A percentile compares a stretch with the other conserved stretches of the same genome.
phyloP scores from a whole-genome alignment of 2,888 invertebrate species.

The Coleophora flavipennella region DNA sequence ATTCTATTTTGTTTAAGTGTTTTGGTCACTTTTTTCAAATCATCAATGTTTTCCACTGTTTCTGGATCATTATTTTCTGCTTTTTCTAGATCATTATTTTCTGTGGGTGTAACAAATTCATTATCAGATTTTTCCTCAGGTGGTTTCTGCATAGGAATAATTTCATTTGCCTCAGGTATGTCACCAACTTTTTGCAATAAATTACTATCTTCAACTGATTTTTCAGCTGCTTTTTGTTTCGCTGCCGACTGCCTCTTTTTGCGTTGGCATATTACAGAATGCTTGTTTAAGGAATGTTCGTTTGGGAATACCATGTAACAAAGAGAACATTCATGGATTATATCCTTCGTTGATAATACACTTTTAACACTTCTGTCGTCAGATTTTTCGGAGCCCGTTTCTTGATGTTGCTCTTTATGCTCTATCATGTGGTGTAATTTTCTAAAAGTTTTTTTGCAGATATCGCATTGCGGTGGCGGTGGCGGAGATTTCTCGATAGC shows the following conservation, averaged over 20 bases:
- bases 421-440: conserved; percentile 58
- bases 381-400: conserved; percentile 36
- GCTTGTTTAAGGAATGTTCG: conserved; percentile 62
- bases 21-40: conserved; percentile 13
- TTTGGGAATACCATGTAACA: conserved; percentile 71
- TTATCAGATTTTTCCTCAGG: not conserved
- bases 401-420: conserved; percentile 56
- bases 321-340: conserved; percentile 65
- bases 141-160: conserved; percentile 1
- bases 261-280: conserved; percentile 49
- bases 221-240: conserved; percentile 28
- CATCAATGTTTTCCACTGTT: conserved; percentile 6
- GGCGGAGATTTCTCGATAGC: conserved; percentile 28
- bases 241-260: conserved; percentile 51
- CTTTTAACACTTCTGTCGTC: conserved; percentile 60
- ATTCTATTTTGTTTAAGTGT: not conserved
- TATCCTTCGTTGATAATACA: conserved; percentile 57
- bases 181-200: conserved; percentile 12
- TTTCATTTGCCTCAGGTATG: conserved; percentile 10
- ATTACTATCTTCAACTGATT: conserved; percentile 6
- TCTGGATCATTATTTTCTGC: not conserved
- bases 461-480: conserved; percentile 50
- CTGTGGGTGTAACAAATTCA: not conserved
- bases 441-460: conserved; percentile 61
- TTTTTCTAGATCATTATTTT: not conserved